Evolutionary conservation across 2,888 invertebrate genomes (phyloP), one percentile per base, ranked within the genome.

Genomic region (Hemithea aestivaria): DNA sequence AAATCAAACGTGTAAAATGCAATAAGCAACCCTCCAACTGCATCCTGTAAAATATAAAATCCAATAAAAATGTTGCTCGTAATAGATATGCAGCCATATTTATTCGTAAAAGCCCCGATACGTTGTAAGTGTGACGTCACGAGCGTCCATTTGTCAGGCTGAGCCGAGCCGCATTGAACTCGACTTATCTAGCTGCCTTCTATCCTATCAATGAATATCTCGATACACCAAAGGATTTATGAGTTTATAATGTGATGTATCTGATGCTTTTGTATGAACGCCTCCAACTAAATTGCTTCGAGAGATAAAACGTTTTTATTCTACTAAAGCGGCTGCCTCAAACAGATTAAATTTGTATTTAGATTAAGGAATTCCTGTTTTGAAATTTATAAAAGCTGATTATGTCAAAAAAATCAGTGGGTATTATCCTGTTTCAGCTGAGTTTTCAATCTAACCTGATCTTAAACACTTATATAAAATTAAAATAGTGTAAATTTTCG

Each of bases 91-190:
- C 24, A 32, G 24, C 24, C 11, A 25, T 35, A 35, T 32, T 32
- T n/a, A n/a, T n/a, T 40, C n/a, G 35, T 32, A 35, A 35, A 46
- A 42, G 39, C 40, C 36, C 8, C 40, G 39, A 47, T 39, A 41
- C 48, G 16, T 16, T 16, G 16, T 49, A 50, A 27, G 35, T 51
- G 50, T 75, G 76, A 77, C 75, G 72, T 77, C 73, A 73, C 53
- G 57, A 53, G 55, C 56, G 48, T 64, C 73, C 77, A 82, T 81
- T 83, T 83, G 78, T 83, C 83, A 83, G 62, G 72, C 69, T 79
- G 71, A 78, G 67, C 67, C 58, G 51, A 55, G 46, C 61, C 71
- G 70, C 72, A 73, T 71, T 65, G 75, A 73, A 58, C 63, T 58
- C 65, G 69, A 64, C 73, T 79, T 82, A 79, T 80, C 77, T 76